Percentiles rank a stretch among this genome's conserved stretches.
Conservation (phyloP, 1,140 invertebrate species). For the Neoseiulus cucumeris region DNA sequence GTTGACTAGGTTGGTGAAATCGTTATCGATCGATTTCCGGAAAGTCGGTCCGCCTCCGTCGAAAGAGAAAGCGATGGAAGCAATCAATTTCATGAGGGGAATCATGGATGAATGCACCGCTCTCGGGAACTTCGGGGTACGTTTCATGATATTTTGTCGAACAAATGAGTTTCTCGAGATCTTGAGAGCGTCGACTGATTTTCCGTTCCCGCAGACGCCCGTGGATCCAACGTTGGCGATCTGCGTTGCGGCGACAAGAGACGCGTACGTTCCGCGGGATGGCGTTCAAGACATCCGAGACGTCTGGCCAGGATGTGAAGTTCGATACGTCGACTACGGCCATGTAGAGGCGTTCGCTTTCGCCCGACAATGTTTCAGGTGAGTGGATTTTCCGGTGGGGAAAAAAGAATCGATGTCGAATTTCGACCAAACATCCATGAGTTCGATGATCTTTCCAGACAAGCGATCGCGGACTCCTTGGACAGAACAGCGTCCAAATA, state of each 20-base stretch:
- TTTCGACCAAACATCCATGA: constrained; percentile 12
- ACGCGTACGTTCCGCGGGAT: constrained; percentile 76
- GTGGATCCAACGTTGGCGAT: constrained; percentile 23
- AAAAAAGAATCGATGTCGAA: too few relatives aligned
- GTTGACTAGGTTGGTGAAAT: not conserved
- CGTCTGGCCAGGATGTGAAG: constrained; percentile 74
- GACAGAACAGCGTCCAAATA: constrained; percentile 33
- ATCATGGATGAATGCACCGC: constrained; percentile 98
- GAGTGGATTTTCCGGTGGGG: too few relatives aligned
- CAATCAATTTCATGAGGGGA: constrained; percentile 81
- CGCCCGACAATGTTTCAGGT: constrained; percentile 68
- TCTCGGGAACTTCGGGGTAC: constrained; percentile 66
- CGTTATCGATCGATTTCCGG: not conserved
- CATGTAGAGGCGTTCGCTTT: constrained; percentile 75
- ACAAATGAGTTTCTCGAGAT: not conserved
- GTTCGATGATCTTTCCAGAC: constrained; percentile 19
- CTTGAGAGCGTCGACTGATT: too few relatives aligned
- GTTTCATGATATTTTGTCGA: constrained; percentile 13
- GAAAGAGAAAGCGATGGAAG: constrained; percentile 33
- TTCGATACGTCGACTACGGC: constrained; percentile 66
- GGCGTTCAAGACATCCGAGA: constrained; percentile 56
- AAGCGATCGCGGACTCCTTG: constrained; percentile 30
- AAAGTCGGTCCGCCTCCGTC: not conserved
- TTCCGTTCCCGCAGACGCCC: constrained; percentile 12
- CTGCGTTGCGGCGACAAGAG: constrained; percentile 35